A percentile compares a stretch with the other conserved stretches of the same genome.
phyloP scores from a whole-genome alignment of 2,888 invertebrate species.

The Lasius fuliginosus region DNA sequence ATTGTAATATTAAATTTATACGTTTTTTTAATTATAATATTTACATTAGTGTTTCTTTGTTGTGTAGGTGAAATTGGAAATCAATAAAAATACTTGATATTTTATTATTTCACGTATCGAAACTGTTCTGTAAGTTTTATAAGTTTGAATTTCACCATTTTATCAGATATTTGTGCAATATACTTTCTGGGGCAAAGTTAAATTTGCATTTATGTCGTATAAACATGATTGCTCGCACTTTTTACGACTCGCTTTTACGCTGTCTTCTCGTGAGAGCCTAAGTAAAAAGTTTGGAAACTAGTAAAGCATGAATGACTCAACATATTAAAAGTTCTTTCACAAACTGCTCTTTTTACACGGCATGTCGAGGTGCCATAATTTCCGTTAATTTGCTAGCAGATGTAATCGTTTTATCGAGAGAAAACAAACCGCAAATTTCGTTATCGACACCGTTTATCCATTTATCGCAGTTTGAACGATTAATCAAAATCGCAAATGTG shows the following conservation, averaged over 20 bases:
- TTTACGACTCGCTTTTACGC: conserved; percentile 49
- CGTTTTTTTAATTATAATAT: not conserved
- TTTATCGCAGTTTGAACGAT: not conserved
- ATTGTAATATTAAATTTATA: not conserved
- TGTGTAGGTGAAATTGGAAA: not conserved
- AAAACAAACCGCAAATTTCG: not conserved
- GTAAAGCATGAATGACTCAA: conserved; percentile 33
- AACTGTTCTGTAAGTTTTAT: not conserved
- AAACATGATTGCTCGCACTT: conserved; percentile 53
- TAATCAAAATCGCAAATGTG: conserved; percentile 38
- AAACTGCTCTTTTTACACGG: conserved; percentile 30
- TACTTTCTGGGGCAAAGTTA: conserved; percentile 31
- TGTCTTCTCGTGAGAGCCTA: conserved; percentile 33
- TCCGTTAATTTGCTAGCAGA: conserved; percentile 19
- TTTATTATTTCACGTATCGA: not conserved
- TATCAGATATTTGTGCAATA: not conserved
- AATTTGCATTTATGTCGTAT: conserved; percentile 48
- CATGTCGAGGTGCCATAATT: conserved; percentile 27
- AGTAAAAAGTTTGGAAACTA: conserved; percentile 57
- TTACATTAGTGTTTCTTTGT: not conserved
- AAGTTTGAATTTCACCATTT: conserved; percentile 5
- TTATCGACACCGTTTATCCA: not conserved
- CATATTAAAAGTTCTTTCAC: conserved; percentile 35
- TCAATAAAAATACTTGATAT: not conserved
- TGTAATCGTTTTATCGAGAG: conserved; percentile 21